These are phyloP conservation scores for Anguilla japonica DNA, from an alignment of 2,113 vertebrate species.

Conservation along the genomic window DNA sequence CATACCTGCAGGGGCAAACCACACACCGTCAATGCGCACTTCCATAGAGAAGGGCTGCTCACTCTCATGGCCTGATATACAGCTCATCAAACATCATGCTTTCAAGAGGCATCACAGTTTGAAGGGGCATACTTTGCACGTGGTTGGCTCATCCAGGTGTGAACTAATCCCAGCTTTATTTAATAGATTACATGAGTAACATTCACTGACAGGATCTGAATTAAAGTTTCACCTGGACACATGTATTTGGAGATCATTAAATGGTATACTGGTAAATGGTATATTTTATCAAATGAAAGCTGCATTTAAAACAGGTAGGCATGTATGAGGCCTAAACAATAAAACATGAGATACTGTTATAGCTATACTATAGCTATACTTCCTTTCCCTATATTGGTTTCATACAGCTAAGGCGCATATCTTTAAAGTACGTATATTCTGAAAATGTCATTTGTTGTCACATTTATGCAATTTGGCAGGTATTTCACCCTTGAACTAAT, in stretches of 20 bases:
- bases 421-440: background rate
- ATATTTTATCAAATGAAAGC: background rate
- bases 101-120: no score
- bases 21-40: background rate
- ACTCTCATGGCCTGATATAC: background rate
- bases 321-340: no score
- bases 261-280: background rate
- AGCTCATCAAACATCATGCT: background rate
- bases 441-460: background rate
- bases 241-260: background rate
- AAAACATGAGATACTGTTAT: no score
- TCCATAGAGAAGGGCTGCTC: background rate
- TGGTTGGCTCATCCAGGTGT: background rate
- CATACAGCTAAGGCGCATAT: no score
- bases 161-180: background rate
- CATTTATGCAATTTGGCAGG: background rate
- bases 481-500: background rate
- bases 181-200: background rate
- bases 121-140: background rate
- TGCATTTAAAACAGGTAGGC: background rate
- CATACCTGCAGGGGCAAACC: conserved; percentile 66
- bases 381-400: no score
- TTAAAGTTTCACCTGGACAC: background rate
- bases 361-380: no score
- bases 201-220: background rate